Evolutionary conservation across 2,888 invertebrate species (phyloP).

Genomic region (Neoaliturus tenellus): DNA sequence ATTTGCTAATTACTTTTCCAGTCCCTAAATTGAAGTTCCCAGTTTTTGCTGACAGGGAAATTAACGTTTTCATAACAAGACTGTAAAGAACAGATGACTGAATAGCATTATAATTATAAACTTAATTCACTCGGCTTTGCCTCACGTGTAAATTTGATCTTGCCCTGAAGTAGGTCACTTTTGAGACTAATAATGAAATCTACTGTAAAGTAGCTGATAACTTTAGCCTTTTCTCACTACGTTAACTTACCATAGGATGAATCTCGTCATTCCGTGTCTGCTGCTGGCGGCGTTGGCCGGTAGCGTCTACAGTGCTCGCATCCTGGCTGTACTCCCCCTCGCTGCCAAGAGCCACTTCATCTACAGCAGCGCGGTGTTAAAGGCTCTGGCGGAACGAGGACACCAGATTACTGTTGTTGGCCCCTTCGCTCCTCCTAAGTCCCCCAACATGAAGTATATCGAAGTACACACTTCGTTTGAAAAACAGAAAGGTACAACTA

Average conservation of each 20-base stretch:
- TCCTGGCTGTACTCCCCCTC: background rate
- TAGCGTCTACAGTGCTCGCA: background rate
- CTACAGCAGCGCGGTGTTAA: background rate
- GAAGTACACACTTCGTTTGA: background rate
- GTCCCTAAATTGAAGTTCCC: no score
- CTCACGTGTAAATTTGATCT: no score
- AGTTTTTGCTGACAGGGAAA: no score
- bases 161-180: no score
- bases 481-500: background rate
- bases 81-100: no score
- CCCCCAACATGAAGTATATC: constrained; percentile 7
- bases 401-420: background rate
- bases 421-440: background rate
- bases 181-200: no score
- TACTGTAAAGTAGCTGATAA: no score
- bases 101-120: no score
- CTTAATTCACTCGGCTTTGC: no score
- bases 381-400: background rate
- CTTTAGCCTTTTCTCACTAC: background rate
- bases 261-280: background rate
- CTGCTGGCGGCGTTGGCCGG: background rate
- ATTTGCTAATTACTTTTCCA: no score
- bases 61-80: no score
- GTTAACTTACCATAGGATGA: background rate
- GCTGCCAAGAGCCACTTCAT: background rate